phyloP scores from a whole-genome alignment of 1,140 invertebrate species.

The Thaumatotibia leucotreta region DNA sequence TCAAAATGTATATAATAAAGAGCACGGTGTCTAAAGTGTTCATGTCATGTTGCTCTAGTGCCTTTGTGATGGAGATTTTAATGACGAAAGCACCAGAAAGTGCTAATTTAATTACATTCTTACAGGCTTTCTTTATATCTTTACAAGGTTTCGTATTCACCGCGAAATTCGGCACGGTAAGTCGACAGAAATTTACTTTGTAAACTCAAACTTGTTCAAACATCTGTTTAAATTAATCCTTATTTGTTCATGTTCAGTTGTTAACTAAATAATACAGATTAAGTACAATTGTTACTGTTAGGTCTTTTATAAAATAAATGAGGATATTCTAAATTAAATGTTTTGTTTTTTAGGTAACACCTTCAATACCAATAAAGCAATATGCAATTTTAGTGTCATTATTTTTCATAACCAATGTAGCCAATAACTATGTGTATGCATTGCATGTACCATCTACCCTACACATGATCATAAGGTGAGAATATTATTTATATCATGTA shows the following conservation, averaged over 20 bases:
- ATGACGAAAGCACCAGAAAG: constrained; percentile 47
- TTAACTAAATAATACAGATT: neutral
- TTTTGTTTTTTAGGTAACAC: constrained; percentile 53
- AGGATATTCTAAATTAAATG: neutral
- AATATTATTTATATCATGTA: neutral
- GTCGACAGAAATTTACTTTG: constrained; percentile 17
- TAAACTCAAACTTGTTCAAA: neutral
- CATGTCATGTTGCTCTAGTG: constrained; percentile 52
- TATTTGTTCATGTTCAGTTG: neutral
- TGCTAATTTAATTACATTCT: constrained; percentile 59
- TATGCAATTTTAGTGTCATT: constrained; percentile 56
- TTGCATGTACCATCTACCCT: constrained; percentile 69
- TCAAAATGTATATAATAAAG: constrained; percentile 17
- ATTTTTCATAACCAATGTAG: constrained; percentile 64
- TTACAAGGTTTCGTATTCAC: constrained; percentile 49
- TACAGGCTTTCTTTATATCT: constrained; percentile 58
- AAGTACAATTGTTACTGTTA: neutral
- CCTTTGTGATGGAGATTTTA: constrained; percentile 68
- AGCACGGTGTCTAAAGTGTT: constrained; percentile 47
- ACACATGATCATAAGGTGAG: constrained; percentile 71
- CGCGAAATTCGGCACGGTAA: constrained; percentile 51
- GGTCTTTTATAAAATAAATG: too few relatives aligned
- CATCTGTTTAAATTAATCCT: neutral
- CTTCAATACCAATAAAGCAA: constrained; percentile 58
- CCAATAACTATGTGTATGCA: constrained; percentile 69